Evolutionary conservation across 2,797 vertebrate species (phyloP).

Genomic region (Vespertilio murinus): DNA sequence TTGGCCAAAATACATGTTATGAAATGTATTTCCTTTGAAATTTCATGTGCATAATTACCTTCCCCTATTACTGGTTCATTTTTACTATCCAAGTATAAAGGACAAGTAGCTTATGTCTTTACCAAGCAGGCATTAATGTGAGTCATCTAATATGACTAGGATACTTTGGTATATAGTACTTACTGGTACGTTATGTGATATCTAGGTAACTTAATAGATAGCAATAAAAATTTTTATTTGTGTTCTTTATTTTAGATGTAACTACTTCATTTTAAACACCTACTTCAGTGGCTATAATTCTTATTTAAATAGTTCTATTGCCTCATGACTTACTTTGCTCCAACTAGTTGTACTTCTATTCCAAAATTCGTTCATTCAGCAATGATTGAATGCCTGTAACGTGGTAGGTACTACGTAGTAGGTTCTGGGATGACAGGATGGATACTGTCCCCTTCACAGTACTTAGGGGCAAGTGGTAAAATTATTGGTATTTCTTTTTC

Average conservation of each 20-base stretch:
- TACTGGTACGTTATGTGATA: slow-evolving; percentile 75
- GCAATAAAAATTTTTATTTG: slow-evolving; percentile 79
- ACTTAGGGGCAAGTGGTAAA: neutral
- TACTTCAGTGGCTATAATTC: slow-evolving; percentile 10
- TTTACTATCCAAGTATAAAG: slow-evolving; percentile 84
- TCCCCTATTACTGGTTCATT: slow-evolving; percentile 77
- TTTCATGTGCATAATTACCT: slow-evolving; percentile 82
- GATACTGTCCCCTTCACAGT: neutral
- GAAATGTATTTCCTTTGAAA: slow-evolving; percentile 88
- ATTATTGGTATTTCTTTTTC: neutral
- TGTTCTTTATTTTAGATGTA: slow-evolving; percentile 43
- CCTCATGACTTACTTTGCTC: slow-evolving; percentile 3
- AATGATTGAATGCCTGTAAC: neutral
- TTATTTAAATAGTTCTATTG: slow-evolving; percentile 43
- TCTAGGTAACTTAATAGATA: slow-evolving; percentile 78
- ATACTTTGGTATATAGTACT: slow-evolving; percentile 79
- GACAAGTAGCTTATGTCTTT: slow-evolving; percentile 71
- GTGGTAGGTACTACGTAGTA: neutral
- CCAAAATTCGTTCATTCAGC: slow-evolving; percentile 36
- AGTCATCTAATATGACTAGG: slow-evolving; percentile 85
- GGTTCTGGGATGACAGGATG: neutral
- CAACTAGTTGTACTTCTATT: neutral
- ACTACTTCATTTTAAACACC: slow-evolving; percentile 10
- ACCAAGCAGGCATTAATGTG: slow-evolving; percentile 84
- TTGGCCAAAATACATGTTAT: slow-evolving; percentile 84